These are phyloP conservation scores for Tiphia femorata DNA, from an alignment of 2,888 invertebrate species.

Conservation along the genomic window DNA sequence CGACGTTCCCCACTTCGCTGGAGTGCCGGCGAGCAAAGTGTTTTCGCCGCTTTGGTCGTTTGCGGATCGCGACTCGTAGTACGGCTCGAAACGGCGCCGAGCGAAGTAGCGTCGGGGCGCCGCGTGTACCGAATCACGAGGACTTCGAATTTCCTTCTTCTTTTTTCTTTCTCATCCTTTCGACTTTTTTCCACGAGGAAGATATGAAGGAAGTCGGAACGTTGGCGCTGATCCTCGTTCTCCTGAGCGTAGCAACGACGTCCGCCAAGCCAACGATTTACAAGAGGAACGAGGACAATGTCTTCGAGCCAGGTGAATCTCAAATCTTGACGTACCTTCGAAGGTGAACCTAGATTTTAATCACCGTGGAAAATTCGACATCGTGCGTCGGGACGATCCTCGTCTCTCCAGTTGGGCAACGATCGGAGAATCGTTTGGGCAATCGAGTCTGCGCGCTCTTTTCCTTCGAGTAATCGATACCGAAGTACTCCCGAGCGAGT, in stretches of 20 bases:
- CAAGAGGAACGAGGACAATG: constrained; percentile 60
- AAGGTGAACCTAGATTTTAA: no score
- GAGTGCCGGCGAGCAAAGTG: constrained; percentile 47
- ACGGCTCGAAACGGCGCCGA: constrained; percentile 35
- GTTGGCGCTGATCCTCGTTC: constrained; percentile 37
- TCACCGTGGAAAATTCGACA: no score
- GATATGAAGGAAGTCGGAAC: constrained; percentile 1
- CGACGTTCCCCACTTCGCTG: constrained; percentile 54
- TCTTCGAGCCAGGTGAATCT: constrained; percentile 60
- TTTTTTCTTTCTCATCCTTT: no score
- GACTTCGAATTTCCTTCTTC: constrained; percentile 4
- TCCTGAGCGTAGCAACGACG: constrained; percentile 30
- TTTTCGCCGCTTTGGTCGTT: constrained; percentile 40
- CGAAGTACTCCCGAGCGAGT: no score
- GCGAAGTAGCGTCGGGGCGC: constrained; percentile 12
- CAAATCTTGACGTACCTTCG: no score
- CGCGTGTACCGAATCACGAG: constrained; percentile 20
- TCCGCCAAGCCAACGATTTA: constrained; percentile 60
- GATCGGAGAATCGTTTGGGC: no score
- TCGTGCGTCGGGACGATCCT: no score
- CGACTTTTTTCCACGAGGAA: not conserved
- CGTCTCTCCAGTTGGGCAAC: no score
- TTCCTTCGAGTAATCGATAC: no score
- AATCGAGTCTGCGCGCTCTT: no score
- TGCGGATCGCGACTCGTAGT: constrained; percentile 26